phyloP scores from a whole-genome alignment of 2,888 invertebrate species.

The Eretmocerus hayati region DNA sequence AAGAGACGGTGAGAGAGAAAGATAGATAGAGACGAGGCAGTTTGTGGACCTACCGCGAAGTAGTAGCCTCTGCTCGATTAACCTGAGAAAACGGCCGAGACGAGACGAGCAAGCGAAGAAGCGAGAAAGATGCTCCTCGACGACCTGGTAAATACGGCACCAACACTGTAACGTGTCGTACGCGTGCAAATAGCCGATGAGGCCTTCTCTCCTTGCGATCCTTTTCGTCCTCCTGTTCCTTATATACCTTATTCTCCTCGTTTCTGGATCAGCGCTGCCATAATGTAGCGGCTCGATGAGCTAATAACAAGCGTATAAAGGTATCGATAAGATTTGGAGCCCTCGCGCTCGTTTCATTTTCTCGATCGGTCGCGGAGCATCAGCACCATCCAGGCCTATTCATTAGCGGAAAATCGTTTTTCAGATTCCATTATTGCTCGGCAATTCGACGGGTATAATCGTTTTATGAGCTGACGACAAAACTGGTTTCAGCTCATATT shows the following conservation, averaged over 20 bases:
- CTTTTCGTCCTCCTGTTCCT: no score
- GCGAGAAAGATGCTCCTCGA: constrained; percentile 1
- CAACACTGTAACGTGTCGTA: not conserved
- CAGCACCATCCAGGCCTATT: constrained; percentile 1
- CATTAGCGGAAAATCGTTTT: constrained; percentile 10
- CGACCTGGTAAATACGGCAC: constrained; percentile 7
- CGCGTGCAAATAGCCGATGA: constrained; percentile 9
- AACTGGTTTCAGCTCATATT: no score
- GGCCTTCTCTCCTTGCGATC: no score
- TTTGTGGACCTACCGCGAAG: constrained; percentile 23
- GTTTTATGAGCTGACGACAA: no score
- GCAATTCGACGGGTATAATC: not conserved
- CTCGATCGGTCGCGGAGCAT: not conserved
- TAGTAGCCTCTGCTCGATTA: constrained; percentile 20
- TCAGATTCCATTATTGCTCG: not conserved
- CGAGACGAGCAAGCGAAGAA: no score
- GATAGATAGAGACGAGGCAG: not conserved
- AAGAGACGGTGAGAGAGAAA: not conserved
- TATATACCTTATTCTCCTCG: no score
- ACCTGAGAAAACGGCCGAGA: constrained; percentile 8
- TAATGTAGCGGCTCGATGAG: not conserved
- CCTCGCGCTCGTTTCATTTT: not conserved
- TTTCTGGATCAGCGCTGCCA: no score
- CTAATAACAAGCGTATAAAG: constrained; percentile 17
- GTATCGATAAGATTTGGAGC: constrained; percentile 11